Base-by-base conservation (phyloP, 1,140 invertebrate genomes). In the Bilobella aurantiaca region DNA sequence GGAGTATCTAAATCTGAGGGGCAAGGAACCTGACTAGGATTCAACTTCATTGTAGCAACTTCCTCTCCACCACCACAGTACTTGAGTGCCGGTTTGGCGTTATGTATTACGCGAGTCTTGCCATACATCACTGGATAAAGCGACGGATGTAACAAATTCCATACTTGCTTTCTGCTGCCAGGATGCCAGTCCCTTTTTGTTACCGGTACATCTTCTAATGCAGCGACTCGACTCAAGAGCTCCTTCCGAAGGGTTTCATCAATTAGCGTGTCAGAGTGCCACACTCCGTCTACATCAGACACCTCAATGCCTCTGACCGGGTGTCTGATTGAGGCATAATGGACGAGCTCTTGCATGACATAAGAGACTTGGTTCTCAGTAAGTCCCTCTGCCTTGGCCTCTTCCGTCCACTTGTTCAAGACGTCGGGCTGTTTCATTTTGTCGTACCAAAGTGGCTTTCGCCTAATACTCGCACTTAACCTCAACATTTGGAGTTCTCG, bases 141-240 rank as follows among this genome's bases (percentile, higher is more conserved):
- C 14, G 66, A 67, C 23, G 66, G 66, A 59, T 67, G 60, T 25
- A 67, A 62, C 18, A 67, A 47, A 34, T 63, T 56, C 62, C 57
- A 18, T 16, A 67, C 53, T 46, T 58, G 66, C 2, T 37, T 42
- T 37, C 47, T 47, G 3, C 28, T 37, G 8, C 66, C 66, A 8
- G 64, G 64, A 32, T 65, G 64, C 57, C 58, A 65, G 32, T 65
- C 64, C 21, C 49, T 59, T 0, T 42, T 29, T 28, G 1, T 27
- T n/a, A 27, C 31, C 2, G 57, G 31, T 5, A 65, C 27, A 47
- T 46, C 14, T 53, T 65, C 64, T 1, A 65, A 29, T 31, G 27
- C 21, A 2, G 1, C 18, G 18, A 60, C 64, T 28, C 25, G 3
- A 30, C 1, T 0, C 8, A 47, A 32, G 3, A 65, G 31, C 1